Evolutionary conservation across 1,140 invertebrate species (phyloP).

Genomic region (Magallana ariakensis): DNA sequence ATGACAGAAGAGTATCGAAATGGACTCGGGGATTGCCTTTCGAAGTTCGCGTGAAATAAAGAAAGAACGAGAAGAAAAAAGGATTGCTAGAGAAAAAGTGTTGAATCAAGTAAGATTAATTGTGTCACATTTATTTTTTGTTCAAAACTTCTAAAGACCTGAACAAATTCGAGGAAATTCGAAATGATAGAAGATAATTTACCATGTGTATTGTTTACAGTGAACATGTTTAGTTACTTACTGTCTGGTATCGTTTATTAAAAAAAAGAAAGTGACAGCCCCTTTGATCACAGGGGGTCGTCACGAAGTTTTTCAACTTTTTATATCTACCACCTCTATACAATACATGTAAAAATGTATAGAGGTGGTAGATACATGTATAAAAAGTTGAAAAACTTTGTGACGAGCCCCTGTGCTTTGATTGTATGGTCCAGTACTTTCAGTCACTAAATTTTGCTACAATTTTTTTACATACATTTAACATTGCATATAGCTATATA

Average conservation of each 20-base stretch:
- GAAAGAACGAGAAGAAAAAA: not conserved
- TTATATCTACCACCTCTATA: too few relatives aligned
- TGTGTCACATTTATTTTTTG: not conserved
- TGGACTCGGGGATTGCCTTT: slow-evolving; percentile 2
- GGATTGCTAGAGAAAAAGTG: not conserved
- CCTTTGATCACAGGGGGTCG: too few relatives aligned
- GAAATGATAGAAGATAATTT: not conserved
- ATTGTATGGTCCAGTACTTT: too few relatives aligned
- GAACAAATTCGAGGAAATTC: not conserved
- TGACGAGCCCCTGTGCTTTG: too few relatives aligned
- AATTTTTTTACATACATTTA: too few relatives aligned
- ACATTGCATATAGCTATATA: not conserved
- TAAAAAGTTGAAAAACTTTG: too few relatives aligned
- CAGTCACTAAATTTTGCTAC: not conserved
- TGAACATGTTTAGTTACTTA: not conserved
- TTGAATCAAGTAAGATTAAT: slow-evolving; percentile 5
- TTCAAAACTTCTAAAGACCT: not conserved
- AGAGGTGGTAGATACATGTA: too few relatives aligned
- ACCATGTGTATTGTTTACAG: not conserved
- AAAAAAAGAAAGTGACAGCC: not conserved
- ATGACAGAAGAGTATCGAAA: not conserved
- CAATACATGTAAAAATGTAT: too few relatives aligned
- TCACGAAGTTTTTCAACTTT: too few relatives aligned
- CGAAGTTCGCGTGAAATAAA: not conserved
- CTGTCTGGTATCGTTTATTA: not conserved